Evolutionary conservation across 2,113 vertebrate species (phyloP), one percentile per base, ranked within the genome.

Genomic region (Dicrurus megarhynchus): DNA sequence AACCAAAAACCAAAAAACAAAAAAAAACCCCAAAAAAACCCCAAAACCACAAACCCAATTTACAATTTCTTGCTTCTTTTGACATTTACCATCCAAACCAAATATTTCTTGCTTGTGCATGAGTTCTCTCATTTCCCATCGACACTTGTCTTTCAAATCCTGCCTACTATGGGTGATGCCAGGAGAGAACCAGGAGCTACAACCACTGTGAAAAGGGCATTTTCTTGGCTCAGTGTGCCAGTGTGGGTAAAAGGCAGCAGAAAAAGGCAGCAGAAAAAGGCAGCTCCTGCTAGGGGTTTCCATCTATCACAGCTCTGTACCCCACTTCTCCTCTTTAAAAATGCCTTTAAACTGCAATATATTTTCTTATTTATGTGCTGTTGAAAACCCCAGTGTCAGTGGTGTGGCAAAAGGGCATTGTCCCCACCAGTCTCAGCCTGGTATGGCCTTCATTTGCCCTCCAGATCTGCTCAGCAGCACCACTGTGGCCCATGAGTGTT

Each of bases 401-500:
- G 22, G 16, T 2, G 21, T 47, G 71, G 24, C 30, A 63, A 55
- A 7, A 65, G 13, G 44, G 12, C 35, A 27, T 8, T 1, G 0
- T 68, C 37, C 47, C 16, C 4, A 0, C 52, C 14, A 12, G 11
- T 42, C 42, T 65, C 32, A 23, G 50, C n/a, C 30, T 52, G 12
- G 12, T 26, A 5, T 6, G 12, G n/a, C 12, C 16, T 52, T 50
- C 8, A 0, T 67, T 61, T 63, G 64, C 16, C 20, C 27, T 37
- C 0, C 0, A 21, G 42, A 8, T 26, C 35, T 30, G 26, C 75
- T 68, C 75, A 50, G 53, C 37, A 64, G 26, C 44, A 30, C 33
- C 41, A 9, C n/a, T 6, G 2, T 7, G 27, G 24, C 19, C 35
- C 6, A 0, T 3, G 15, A 1, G 1, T 20, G 3, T 53, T 80